Conservation (phyloP, 2,797 vertebrate genomes). For the Zalophus californianus region DNA sequence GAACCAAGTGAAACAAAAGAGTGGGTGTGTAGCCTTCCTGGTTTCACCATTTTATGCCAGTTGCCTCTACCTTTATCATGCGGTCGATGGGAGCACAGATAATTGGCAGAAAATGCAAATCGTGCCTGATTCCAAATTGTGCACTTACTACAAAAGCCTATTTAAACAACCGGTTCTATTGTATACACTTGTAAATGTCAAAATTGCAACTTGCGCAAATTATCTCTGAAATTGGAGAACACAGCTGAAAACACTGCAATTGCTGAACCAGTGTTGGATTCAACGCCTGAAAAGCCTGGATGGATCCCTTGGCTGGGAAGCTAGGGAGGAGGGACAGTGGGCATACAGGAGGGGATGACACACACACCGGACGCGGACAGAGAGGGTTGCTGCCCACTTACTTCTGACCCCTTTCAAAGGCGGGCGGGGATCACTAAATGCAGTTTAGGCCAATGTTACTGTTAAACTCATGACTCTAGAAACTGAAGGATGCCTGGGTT, state of each 20-base stretch:
- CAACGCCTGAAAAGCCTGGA: background rate
- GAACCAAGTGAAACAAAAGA: background rate
- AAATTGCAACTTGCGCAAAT: slow-evolving; percentile 15
- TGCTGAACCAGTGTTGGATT: background rate
- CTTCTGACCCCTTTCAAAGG: background rate
- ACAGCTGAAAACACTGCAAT: background rate
- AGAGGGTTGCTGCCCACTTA: background rate
- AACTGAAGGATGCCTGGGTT: background rate
- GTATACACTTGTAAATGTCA: slow-evolving; percentile 26
- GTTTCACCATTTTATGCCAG: background rate
- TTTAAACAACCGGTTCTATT: slow-evolving; percentile 43
- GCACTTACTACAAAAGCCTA: background rate
- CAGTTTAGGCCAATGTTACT: background rate
- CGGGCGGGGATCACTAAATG: background rate
- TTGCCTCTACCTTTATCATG: slow-evolving; percentile 1
- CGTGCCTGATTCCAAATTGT: background rate
- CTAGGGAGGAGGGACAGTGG: background rate
- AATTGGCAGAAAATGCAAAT: slow-evolving; percentile 48
- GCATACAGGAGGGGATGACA: background rate
- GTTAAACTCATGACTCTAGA: background rate
- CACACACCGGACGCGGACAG: too few species aligned
- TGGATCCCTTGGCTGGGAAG: background rate
- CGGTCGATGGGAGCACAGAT: background rate
- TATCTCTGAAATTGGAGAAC: slow-evolving; percentile 13
- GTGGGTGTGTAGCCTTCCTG: background rate